phyloP scores from a whole-genome alignment of 1,140 invertebrate species.

The Drosophila fuyamai region DNA sequence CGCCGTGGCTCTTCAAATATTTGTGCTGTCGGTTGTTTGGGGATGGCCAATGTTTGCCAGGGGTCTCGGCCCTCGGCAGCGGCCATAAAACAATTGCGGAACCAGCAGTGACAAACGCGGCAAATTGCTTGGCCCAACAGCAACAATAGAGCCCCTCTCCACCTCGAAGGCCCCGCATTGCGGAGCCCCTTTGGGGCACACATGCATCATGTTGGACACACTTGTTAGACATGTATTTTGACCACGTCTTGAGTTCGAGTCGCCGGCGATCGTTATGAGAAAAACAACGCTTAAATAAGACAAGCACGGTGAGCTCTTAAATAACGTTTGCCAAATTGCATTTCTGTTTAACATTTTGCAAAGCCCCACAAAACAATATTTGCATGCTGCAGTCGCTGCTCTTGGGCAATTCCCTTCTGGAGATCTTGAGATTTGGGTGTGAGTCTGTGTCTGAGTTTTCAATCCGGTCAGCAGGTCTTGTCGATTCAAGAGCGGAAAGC shows the following conservation, averaged over 20 bases:
- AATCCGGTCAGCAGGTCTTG: neutral
- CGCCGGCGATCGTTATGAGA: conserved; percentile 19
- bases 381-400: conserved; percentile 13
- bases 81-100: conserved; percentile 73
- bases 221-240: conserved; percentile 19
- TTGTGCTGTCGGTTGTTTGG: conserved; percentile 18
- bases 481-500: neutral
- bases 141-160: neutral
- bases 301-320: conserved; percentile 41
- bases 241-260: conserved; percentile 10
- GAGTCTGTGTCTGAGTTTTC: neutral
- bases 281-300: conserved; percentile 29
- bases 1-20: conserved; percentile 12
- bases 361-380: conserved; percentile 14
- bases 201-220: conserved; percentile 19
- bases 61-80: conserved; percentile 39
- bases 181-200: conserved; percentile 1
- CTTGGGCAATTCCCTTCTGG: conserved; percentile 13
- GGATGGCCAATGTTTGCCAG: conserved; percentile 25
- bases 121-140: conserved; percentile 55
- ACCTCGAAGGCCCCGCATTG: neutral
- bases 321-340: conserved; percentile 50
- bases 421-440: conserved; percentile 7
- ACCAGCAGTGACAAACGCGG: conserved; percentile 34
- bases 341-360: conserved; percentile 43